A percentile compares a stretch with the other conserved stretches of the same genome.
Evolutionary conservation across 1,140 invertebrate species (phyloP).

Genomic region (Parasteatoda tepidariorum): DNA sequence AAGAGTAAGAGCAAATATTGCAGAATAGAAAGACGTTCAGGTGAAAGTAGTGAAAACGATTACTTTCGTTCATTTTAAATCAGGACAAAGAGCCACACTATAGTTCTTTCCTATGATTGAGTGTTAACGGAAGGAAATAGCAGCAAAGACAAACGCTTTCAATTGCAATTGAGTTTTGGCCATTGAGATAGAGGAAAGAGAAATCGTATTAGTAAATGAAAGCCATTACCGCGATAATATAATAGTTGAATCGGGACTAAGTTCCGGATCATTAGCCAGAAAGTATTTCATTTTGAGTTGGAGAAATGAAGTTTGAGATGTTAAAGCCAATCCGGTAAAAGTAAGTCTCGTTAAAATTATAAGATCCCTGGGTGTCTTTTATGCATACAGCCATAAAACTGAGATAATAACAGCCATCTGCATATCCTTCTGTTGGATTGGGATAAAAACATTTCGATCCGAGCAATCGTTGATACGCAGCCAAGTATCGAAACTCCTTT

Average conservation of each 20-base stretch:
- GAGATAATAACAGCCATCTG: slow-evolving; percentile 58
- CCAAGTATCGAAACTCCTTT: slow-evolving; percentile 49
- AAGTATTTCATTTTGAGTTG: slow-evolving; percentile 23
- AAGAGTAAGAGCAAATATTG: too few relatives aligned
- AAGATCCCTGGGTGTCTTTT: slow-evolving; percentile 52
- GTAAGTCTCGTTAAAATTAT: slow-evolving; percentile 58
- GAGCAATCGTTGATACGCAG: slow-evolving; percentile 54
- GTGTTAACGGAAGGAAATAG: too few relatives aligned
- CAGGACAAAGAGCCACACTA: too few relatives aligned
- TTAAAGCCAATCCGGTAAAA: slow-evolving; percentile 43
- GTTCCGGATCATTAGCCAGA: slow-evolving; percentile 56
- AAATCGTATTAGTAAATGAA: too few relatives aligned
- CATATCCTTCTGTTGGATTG: slow-evolving; percentile 49
- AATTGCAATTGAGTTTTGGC: too few relatives aligned
- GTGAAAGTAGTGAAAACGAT: too few relatives aligned
- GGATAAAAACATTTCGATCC: slow-evolving; percentile 58
- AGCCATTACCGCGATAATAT: too few relatives aligned
- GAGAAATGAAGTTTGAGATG: slow-evolving; percentile 41
- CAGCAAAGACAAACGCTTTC: too few relatives aligned
- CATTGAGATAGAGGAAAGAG: too few relatives aligned
- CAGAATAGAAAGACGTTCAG: too few relatives aligned
- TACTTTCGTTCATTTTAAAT: too few relatives aligned
- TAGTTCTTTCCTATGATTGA: too few relatives aligned
- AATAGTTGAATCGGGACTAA: background rate
- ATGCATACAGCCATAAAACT: slow-evolving; percentile 56